Conservation (phyloP, 2,113 vertebrate genomes). For the Paradoxurus hermaphroditus region DNA sequence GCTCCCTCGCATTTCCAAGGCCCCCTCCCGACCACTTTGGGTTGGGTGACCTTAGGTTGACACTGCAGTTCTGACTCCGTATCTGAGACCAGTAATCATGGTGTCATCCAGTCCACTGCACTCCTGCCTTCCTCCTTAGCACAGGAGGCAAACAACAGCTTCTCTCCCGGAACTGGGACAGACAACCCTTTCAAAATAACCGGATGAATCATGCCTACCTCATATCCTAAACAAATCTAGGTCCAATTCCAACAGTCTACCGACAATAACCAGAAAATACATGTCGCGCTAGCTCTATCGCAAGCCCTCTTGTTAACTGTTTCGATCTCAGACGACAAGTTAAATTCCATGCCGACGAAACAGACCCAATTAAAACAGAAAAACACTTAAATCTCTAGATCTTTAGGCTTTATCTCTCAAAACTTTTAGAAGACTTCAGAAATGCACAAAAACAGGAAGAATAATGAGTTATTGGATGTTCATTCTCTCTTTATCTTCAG, state of each 20-base stretch:
- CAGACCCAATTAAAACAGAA: not conserved
- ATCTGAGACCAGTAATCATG: conserved; percentile 37
- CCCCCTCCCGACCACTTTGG: not conserved
- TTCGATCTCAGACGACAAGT: not conserved
- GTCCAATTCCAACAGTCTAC: conserved; percentile 59
- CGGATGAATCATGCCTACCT: conserved; percentile 74
- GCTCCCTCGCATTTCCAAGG: conserved; percentile 30
- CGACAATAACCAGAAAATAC: conserved; percentile 54
- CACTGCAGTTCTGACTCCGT: not conserved
- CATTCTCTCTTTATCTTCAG: not conserved
- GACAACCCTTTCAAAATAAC: conserved; percentile 71
- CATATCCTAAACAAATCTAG: conserved; percentile 72
- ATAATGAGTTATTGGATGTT: not conserved
- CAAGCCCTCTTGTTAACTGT: conserved; percentile 2
- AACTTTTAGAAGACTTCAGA: not conserved
- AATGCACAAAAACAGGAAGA: not conserved
- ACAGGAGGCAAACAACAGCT: conserved; percentile 39
- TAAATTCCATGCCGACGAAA: not conserved
- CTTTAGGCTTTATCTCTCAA: not conserved
- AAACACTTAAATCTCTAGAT: not conserved
- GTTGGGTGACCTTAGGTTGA: conserved; percentile 43
- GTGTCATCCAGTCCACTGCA: conserved; percentile 12
- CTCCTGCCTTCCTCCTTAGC: conserved; percentile 12
- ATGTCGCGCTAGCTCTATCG: not conserved
- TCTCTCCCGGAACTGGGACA: conserved; percentile 70